Evolutionary conservation across 23 tunicate genomes (phyloP).

Genomic region (Ciona savignyi): DNA sequence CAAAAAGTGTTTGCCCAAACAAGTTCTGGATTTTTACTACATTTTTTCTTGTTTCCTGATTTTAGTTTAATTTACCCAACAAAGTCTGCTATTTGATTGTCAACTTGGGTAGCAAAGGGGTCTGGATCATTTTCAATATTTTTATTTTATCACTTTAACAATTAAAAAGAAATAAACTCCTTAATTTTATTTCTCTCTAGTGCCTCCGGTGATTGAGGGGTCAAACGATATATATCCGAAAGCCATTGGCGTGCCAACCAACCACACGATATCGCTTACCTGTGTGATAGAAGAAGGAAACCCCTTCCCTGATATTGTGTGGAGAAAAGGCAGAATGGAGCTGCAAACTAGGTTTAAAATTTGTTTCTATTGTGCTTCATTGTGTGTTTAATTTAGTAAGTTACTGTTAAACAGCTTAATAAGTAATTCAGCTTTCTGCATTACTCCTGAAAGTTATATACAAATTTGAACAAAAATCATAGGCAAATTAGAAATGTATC

Average conservation of each 20-base stretch:
- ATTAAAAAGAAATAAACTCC: background rate
- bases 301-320: slow-evolving; percentile 74
- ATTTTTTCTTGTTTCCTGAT: too few species aligned
- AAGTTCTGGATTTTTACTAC: too few species aligned
- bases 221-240: slow-evolving; percentile 40
- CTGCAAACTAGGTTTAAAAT: slow-evolving; percentile 30
- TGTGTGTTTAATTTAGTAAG: background rate
- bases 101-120: too few species aligned
- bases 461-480: too few species aligned
- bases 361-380: too few species aligned
- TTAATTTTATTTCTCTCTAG: slow-evolving; percentile 16
- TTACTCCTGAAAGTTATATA: too few species aligned
- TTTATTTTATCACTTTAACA: background rate
- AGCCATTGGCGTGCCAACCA: slow-evolving; percentile 57
- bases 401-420: background rate
- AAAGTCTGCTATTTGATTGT: too few species aligned
- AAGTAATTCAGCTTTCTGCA: background rate
- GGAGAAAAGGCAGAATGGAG: slow-evolving; percentile 64
- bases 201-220: slow-evolving; percentile 79
- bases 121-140: background rate
- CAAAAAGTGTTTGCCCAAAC: too few species aligned
- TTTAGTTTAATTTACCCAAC: too few species aligned
- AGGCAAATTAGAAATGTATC: too few species aligned
- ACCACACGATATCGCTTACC: slow-evolving; percentile 43
- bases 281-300: slow-evolving; percentile 75